phyloP scores from a whole-genome alignment of 2,113 vertebrate genomes.

The Scartelaos histophorus region DNA sequence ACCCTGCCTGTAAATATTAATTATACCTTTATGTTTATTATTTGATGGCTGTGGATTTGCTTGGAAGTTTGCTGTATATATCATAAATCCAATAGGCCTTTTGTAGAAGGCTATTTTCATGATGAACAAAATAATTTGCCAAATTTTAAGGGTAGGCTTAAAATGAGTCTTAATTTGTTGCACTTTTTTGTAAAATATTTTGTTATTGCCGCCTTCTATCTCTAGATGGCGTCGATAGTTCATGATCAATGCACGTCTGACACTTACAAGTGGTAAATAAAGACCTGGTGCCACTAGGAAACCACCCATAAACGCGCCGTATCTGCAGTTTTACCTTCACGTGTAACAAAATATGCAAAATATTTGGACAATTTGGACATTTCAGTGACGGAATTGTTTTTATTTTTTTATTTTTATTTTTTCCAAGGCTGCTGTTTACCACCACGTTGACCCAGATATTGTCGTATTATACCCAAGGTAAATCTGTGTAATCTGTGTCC shows the following conservation, averaged over 20 bases:
- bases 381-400: conserved; percentile 23
- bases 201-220: neutral
- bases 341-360: too few relatives aligned
- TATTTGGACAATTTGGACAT: too few relatives aligned
- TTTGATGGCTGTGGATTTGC: too few relatives aligned
- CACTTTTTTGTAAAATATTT: neutral
- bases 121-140: too few relatives aligned
- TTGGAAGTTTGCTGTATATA: too few relatives aligned
- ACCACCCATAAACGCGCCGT: neutral
- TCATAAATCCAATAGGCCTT: too few relatives aligned
- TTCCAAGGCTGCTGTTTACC: conserved; percentile 32
- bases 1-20: too few relatives aligned
- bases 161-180: neutral
- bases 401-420: neutral
- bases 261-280: neutral
- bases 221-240: conserved; percentile 3
- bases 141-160: too few relatives aligned
- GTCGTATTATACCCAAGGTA: neutral
- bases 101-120: too few relatives aligned
- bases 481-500: too few relatives aligned
- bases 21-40: too few relatives aligned
- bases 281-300: neutral
- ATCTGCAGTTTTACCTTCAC: neutral
- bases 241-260: neutral
- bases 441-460: conserved; percentile 29